These are phyloP conservation scores for Sinotaia quadrata DNA, from an alignment of 2,888 invertebrate genomes.

Conservation along the genomic window DNA sequence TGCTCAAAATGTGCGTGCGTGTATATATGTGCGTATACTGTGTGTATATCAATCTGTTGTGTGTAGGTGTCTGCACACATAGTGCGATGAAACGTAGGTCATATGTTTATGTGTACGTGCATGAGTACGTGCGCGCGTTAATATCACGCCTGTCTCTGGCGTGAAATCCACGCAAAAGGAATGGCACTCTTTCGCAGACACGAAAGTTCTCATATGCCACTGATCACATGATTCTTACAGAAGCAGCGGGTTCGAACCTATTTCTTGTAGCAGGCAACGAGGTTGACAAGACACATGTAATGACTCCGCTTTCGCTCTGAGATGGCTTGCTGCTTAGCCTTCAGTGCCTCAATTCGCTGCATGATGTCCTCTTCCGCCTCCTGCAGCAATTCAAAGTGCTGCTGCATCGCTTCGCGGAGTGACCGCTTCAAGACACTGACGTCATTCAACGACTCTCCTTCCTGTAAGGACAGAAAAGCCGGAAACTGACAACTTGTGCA, in stretches of 20 bases:
- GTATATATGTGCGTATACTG: too few relatives aligned
- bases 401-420: slow-evolving; percentile 12
- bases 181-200: too few relatives aligned
- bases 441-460: not conserved
- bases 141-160: too few relatives aligned
- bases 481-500: too few relatives aligned
- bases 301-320: slow-evolving; percentile 32
- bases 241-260: not conserved
- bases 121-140: too few relatives aligned
- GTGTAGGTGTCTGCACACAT: too few relatives aligned
- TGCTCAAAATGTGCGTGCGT: too few relatives aligned
- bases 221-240: not conserved
- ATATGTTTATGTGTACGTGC: too few relatives aligned
- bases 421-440: slow-evolving; percentile 17
- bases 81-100: too few relatives aligned
- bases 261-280: slow-evolving; percentile 33
- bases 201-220: too few relatives aligned
- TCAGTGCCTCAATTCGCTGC: slow-evolving; percentile 21
- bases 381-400: slow-evolving; percentile 28
- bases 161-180: too few relatives aligned
- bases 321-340: slow-evolving; percentile 28
- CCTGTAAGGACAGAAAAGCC: slow-evolving; percentile 1
- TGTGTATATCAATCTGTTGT: too few relatives aligned
- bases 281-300: slow-evolving; percentile 37
- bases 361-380: slow-evolving; percentile 30